Base-by-base conservation (phyloP, 2,888 invertebrate genomes). In the Aricia artaxerxes region DNA sequence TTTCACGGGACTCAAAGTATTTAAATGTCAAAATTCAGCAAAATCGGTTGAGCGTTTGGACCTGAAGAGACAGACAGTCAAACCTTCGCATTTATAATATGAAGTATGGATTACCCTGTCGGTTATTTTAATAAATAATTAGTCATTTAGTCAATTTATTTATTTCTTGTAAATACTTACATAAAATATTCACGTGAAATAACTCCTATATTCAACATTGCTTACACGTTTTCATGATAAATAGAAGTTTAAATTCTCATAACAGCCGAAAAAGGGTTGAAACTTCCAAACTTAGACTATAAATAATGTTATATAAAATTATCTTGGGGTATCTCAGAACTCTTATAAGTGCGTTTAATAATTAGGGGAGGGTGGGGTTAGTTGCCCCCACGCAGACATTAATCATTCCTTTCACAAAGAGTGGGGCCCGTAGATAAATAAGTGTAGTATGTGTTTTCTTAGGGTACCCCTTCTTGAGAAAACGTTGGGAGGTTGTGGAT, bases 351-450 rank as follows among this genome's bases (percentile, higher is more conserved):
- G 92, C 88, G 91, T 89, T 90, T 92, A 92, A 93, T 93, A 92
- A 93, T 92, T 91, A 92, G 85, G 83, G 84, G 80, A 82, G 82
- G 77, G 79, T 82, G 84, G 82, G 82, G 88, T 92, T 92, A 91
- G 92, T 93, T 93, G 92, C 91, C 79, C 93, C 93, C 92, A 89
- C 90, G 91, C 91, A 92, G 91, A 93, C 94, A 94, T 94, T 94
- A 94, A 94, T 94, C 94, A 94, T 94, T 92, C 93, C 94, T 94
- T 94, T 94, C 94, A 94, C 93, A 94, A 94, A 94, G 94, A 94
- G 93, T 92, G 92, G 93, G 91, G 91, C 87, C 88, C 88, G 89
- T 92, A 94, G 94, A 94, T 94, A 94, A 94, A 94, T 94, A 94
- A 94, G 92, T 94, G 92, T 94, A 94, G 91, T 94, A 94, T 93